Evolutionary conservation across 1,140 invertebrate species (phyloP), one percentile per base, ranked within the genome.

Genomic region (Aphaenogaster rudis): DNA sequence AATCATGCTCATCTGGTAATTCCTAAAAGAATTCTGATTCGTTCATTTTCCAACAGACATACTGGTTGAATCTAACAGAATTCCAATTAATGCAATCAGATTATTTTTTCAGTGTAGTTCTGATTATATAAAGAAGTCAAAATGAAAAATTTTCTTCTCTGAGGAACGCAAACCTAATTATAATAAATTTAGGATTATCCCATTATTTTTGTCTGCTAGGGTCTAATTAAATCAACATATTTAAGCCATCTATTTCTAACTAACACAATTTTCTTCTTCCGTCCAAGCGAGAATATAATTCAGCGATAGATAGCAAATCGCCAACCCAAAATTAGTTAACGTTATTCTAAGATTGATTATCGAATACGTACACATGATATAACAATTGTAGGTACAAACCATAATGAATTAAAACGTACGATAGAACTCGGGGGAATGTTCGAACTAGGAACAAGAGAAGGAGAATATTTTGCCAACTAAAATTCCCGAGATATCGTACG

Each of bases 401-500:
- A 8, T 67, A 33, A 6, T 2, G 80, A 21, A 33, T 74, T 11
- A 74, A 39, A 13, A 69, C 36, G 4, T n/a, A n/a, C 1, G 28
- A 39, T 33, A 76, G 11, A 72, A 54, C 28, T 66, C 33, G 17
- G 2, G 45, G 45, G 63, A 69, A 81, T 71, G 71, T 61, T 48
- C 28, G 28, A 39, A 42, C 17, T 11, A 1, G 59, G 28, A 13
- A 15, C 33, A 33, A 36, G 17, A 39, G 33, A 45, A 28, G 9
- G 54, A 61, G 67, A 28, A 50, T 74, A 74, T 74, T 74, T 61
- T 54, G 66, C 42, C 48, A 17, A 74, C 80, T 72, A 61, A 72
- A 74, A 82, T 82, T 84, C 80, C 69, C 42, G 52, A 82, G 42
- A 82, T 72, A 72, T 61, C 79, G 21, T 72, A 59, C 79, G 39